Conservation (phyloP, 1,140 invertebrate genomes). For the Megathymus violae region DNA sequence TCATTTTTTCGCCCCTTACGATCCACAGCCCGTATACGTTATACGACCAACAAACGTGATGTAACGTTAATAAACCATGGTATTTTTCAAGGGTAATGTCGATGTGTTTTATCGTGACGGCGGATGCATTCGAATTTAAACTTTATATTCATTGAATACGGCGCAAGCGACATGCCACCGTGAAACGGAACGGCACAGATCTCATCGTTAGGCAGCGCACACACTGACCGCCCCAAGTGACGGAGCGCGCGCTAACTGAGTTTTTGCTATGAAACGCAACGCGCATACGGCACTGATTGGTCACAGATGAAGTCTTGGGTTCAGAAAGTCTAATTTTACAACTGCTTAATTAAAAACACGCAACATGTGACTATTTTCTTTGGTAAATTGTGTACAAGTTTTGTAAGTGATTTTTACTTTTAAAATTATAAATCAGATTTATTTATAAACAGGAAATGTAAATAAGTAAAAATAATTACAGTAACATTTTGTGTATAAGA, state of each 20-base stretch:
- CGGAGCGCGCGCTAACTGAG: conserved; percentile 29
- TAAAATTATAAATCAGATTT: no score
- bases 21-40: conserved; percentile 23
- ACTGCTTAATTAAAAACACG: no score
- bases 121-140: not conserved
- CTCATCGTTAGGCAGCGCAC: conserved; percentile 32
- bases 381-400: no score
- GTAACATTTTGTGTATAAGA: no score
- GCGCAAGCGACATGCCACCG: not conserved
- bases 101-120: not conserved
- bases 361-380: no score
- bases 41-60: conserved; percentile 22
- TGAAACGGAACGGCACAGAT: not conserved
- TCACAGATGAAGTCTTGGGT: not conserved
- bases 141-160: not conserved
- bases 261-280: conserved; percentile 30
- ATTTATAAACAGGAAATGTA: no score
- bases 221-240: conserved; percentile 24
- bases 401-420: no score
- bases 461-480: no score
- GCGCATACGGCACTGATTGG: conserved; percentile 32
- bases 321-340: not conserved
- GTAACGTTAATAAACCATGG: conserved; percentile 23
- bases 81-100: conserved; percentile 21
- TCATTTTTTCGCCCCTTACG: conserved; percentile 19